Percentiles rank a stretch among this genome's conserved stretches.
These are phyloP conservation scores for Orchestia grillus DNA, from an alignment of 1,140 invertebrate species.

Conservation along the genomic window DNA sequence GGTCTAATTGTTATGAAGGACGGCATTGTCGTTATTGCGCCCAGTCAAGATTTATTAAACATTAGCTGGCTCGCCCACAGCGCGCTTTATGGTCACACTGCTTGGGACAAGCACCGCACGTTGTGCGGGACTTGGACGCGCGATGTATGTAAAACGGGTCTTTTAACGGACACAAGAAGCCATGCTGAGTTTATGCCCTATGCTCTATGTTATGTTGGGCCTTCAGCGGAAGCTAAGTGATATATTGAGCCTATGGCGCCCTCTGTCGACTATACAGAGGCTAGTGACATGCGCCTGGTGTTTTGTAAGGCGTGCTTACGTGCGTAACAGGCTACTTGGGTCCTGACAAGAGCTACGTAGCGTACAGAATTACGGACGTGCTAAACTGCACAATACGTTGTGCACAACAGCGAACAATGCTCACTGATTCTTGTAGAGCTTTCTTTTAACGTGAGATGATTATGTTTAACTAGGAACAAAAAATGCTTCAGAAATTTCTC, in stretches of 20 bases:
- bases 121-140: not conserved
- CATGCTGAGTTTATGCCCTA: not conserved
- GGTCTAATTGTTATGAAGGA: constrained; percentile 8
- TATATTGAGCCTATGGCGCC: not conserved
- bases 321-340: not conserved
- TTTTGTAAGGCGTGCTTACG: not conserved
- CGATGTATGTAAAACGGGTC: not conserved
- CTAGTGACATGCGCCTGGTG: not conserved
- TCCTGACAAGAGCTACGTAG: not conserved
- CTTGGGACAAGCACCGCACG: not conserved
- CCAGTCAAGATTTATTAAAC: not conserved
- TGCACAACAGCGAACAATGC: not conserved
- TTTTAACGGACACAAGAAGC: not conserved
- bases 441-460: not conserved
- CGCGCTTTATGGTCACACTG: not conserved
- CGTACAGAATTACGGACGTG: not conserved
- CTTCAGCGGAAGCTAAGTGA: not conserved
- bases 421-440: not conserved
- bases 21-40: not conserved
- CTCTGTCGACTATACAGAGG: not conserved
- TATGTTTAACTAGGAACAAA: too few species aligned
- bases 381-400: not conserved
- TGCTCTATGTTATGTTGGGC: not conserved
- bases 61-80: not conserved
- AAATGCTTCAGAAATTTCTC: too few species aligned